Percentiles rank a stretch among this genome's conserved stretches.
phyloP scores from a whole-genome alignment of 2,797 vertebrate genomes.

The Notolabrus celidotus region DNA sequence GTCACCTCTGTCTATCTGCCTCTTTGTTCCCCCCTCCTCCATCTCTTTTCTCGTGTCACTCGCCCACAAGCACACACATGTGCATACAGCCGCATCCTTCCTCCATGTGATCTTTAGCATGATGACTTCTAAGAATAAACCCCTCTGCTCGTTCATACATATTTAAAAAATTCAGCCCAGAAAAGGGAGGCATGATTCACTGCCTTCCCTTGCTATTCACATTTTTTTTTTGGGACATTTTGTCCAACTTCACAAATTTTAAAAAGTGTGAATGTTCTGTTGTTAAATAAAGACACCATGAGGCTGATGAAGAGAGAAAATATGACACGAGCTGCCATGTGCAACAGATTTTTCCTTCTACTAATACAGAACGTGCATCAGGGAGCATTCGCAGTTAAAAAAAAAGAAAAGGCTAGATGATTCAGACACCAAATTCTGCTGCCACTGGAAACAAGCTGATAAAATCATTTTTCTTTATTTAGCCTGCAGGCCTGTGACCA shows the following conservation, averaged over 20 bases:
- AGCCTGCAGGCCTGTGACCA: neutral
- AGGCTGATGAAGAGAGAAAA: constrained; percentile 1
- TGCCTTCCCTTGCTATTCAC: neutral
- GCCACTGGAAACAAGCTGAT: neutral
- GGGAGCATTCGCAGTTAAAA: constrained; percentile 5
- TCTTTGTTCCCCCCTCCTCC: neutral
- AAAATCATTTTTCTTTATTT: constrained; percentile 18
- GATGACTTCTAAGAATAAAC: constrained; percentile 16
- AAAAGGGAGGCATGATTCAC: constrained; percentile 11
- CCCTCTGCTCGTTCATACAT: neutral
- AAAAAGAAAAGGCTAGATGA: constrained; percentile 6
- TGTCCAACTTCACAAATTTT: neutral
- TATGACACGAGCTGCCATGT: constrained; percentile 4
- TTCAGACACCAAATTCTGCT: constrained; percentile 22
- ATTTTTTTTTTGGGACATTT: neutral
- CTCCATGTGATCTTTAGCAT: constrained; percentile 27
- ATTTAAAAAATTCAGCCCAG: constrained; percentile 1
- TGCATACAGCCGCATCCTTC: constrained; percentile 39
- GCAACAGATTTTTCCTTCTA: constrained; percentile 11
- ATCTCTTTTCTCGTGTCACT: constrained; percentile 32
- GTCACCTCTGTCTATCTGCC: constrained; percentile 13
- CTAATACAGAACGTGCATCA: constrained; percentile 23
- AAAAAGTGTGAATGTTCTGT: constrained; percentile 16
- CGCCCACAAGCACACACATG: constrained; percentile 31
- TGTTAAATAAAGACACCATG: constrained; percentile 23